Evolutionary conservation across 2,113 vertebrate genomes (phyloP), one percentile per base, ranked within the genome.

Genomic region (Brienomyrus brachyistius): DNA sequence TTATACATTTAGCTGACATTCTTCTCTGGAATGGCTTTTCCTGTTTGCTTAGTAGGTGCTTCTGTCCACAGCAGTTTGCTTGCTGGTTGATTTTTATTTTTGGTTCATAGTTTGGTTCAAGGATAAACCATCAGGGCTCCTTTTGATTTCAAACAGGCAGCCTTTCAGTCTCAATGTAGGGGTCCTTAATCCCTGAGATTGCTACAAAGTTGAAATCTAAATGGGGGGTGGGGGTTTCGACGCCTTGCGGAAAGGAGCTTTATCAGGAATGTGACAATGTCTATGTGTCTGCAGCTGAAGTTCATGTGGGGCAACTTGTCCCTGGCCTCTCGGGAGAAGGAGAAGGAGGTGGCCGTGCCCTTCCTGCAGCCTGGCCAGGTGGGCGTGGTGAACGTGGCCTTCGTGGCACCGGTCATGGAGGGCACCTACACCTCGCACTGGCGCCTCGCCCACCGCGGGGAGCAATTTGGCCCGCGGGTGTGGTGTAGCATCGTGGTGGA

Each of bases 261-360:
- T 54, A 2, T 45, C 50, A 21, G 52, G 51, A 94, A 74, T 94
- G 91, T 88, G 93, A 91, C 94, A 94, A 91, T 93, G 91, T 94
- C 90, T 91, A 91, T 94, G 91, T 90, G 89, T 90, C 48, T 89
- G 40, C 93, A 99, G 98, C 95, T 99, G 93, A 98, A 97, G 93
- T 98, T 99, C 92, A 98, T 99, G 98, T 99, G 98, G 98, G 98
- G 98, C 84, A 99, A 99, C 93, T 95, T 99, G 92, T 96, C 96
- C 4, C 94, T 98, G 95, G 97, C 97, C 35, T 97, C 97, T 86
- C 92, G 96, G 66, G 97, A 96, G 43, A 89, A 89, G 90, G 97
- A 95, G 90, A 97, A 97, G 88, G 97, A 98, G 92, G 97, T 98
- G 92, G 92, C 96, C 6, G 98, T 98, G 91, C 98, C 98, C 83